A percentile compares a stretch with the other conserved stretches of the same genome.
phyloP scores from a whole-genome alignment of 2,113 vertebrate species.

The Caranx ignobilis region DNA sequence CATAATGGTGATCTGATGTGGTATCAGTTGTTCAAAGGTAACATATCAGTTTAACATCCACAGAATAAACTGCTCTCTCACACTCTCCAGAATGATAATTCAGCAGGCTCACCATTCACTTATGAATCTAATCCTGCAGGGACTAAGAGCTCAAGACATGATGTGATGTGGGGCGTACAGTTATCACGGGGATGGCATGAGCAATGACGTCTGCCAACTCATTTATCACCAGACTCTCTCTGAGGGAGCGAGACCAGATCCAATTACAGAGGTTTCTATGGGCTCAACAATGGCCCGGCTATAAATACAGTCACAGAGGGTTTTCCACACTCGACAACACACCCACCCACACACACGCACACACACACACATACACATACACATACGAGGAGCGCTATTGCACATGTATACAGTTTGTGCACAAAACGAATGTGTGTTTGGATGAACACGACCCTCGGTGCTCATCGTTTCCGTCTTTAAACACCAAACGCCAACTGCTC shows the following conservation, averaged over 20 bases:
- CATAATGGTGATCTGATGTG: not conserved
- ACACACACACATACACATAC: slow-evolving; percentile 73
- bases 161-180: slow-evolving; percentile 50
- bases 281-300: slow-evolving; percentile 80
- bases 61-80: slow-evolving; percentile 34
- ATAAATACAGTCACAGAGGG: slow-evolving; percentile 81
- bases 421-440: slow-evolving; percentile 14
- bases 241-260: slow-evolving; percentile 68
- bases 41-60: not conserved
- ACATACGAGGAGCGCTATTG: slow-evolving; percentile 20
- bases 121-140: slow-evolving; percentile 66
- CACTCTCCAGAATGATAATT: slow-evolving; percentile 58
- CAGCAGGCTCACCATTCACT: slow-evolving; percentile 59
- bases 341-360: slow-evolving; percentile 54
- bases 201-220: slow-evolving; percentile 73
- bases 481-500: not conserved
- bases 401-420: slow-evolving; percentile 13
- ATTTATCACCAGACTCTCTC: slow-evolving; percentile 75
- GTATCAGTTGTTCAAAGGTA: not conserved
- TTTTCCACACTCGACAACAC: slow-evolving; percentile 78
- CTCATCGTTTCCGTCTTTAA: not conserved
- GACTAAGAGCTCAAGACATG: slow-evolving; percentile 60
- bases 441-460: not conserved
- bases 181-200: slow-evolving; percentile 72
- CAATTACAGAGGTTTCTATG: slow-evolving; percentile 82